These are phyloP conservation scores for Morinoia aosen DNA, from an alignment of 2,888 invertebrate species.

Conservation along the genomic window DNA sequence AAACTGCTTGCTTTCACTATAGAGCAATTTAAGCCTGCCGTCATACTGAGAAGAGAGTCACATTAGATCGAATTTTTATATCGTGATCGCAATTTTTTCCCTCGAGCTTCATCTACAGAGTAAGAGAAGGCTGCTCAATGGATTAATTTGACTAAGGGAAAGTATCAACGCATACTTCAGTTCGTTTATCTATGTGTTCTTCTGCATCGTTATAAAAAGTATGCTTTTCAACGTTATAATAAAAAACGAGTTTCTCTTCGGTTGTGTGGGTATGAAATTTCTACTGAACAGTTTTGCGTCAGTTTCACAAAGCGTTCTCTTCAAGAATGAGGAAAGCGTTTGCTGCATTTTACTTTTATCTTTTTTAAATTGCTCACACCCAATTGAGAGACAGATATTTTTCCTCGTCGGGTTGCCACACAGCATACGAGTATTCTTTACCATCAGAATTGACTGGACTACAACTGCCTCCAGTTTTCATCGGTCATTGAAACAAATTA, in stretches of 20 bases:
- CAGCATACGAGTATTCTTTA: no score
- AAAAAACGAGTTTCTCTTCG: not conserved
- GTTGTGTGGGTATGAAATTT: not conserved
- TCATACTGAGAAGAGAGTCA: not conserved
- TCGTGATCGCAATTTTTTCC: not conserved
- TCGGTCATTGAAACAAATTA: no score
- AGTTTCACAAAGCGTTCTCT: no score
- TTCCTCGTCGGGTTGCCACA: no score
- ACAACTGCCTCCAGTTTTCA: no score
- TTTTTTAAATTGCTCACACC: no score
- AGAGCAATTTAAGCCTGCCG: not conserved
- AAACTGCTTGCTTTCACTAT: not conserved
- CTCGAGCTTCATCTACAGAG: not conserved
- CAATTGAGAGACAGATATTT: no score
- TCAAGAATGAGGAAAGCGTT: no score
- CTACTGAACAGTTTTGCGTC: not conserved
- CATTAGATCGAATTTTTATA: not conserved
- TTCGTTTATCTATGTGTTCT: not conserved
- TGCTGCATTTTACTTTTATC: no score
- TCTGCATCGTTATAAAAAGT: not conserved
- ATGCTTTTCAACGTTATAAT: not conserved
- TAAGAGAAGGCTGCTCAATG: not conserved
- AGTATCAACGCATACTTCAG: not conserved
- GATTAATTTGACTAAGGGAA: not conserved
- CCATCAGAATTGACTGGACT: no score